A percentile compares a stretch with the other conserved stretches of the same genome.
Evolutionary conservation across 1,140 invertebrate species (phyloP).

Genomic region (Neelides sp.): DNA sequence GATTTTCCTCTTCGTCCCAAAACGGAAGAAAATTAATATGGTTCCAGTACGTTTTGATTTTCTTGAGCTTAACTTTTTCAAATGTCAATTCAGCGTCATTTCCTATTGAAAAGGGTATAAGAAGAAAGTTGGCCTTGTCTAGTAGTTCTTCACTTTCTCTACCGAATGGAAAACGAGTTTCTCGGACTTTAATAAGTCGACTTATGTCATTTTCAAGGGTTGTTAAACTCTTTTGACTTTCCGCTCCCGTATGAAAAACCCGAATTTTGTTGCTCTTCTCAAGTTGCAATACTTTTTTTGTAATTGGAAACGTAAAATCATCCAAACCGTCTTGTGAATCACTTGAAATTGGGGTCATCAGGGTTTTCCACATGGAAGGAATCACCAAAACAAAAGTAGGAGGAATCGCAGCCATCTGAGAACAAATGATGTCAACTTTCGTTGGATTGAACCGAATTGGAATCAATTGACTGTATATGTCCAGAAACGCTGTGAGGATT

Average conservation of each 20-base stretch:
- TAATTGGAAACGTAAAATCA: slow-evolving; percentile 8
- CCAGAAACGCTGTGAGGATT: slow-evolving; percentile 25
- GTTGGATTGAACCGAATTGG: slow-evolving; percentile 28
- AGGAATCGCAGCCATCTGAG: slow-evolving; percentile 28
- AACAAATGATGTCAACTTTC: slow-evolving; percentile 25
- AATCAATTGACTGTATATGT: slow-evolving; percentile 18
- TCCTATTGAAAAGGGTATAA: slow-evolving; percentile 19
- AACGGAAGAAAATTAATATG: slow-evolving; percentile 18
- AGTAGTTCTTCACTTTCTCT: background rate
- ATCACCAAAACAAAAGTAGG: slow-evolving; percentile 27
- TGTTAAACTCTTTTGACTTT: no score
- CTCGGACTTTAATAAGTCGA: no score
- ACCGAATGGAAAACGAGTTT: no score
- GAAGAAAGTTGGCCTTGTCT: slow-evolving; percentile 19
- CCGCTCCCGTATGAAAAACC: slow-evolving; percentile 27
- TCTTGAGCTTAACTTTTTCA: slow-evolving; percentile 9
- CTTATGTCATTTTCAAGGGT: no score
- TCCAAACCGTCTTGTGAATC: no score
- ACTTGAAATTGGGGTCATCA: background rate
- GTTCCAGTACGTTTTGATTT: slow-evolving; percentile 31
- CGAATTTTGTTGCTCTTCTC: slow-evolving; percentile 24
- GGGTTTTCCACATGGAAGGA: slow-evolving; percentile 28
- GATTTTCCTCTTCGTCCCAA: no score
- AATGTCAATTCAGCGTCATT: slow-evolving; percentile 14
- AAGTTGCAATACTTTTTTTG: slow-evolving; percentile 29